These are phyloP conservation scores for Drepana falcataria DNA, from an alignment of 2,888 invertebrate genomes.

Conservation along the genomic window DNA sequence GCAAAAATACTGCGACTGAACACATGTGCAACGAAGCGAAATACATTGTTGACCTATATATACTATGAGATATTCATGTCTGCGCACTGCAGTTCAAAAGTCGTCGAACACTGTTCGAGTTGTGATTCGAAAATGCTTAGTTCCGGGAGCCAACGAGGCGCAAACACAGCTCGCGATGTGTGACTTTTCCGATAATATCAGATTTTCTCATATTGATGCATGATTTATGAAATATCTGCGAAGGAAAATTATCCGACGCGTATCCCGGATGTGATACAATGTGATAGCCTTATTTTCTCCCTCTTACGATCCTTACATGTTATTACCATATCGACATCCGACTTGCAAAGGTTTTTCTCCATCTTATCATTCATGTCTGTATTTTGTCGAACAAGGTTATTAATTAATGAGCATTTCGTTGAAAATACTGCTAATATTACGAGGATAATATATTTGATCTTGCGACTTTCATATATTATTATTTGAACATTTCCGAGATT, in stretches of 20 bases:
- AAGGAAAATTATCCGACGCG: conserved; percentile 53
- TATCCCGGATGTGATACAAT: conserved; percentile 53
- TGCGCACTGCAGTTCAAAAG: neutral
- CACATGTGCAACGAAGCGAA: neutral
- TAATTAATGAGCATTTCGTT: neutral
- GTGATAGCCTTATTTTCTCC: conserved; percentile 56
- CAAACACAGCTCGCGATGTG: conserved; percentile 19
- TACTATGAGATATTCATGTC: too few relatives aligned
- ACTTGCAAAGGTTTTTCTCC: conserved; percentile 32
- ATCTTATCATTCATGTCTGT: conserved; percentile 7
- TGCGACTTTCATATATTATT: neutral
- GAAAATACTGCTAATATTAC: neutral
- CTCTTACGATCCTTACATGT: conserved; percentile 52
- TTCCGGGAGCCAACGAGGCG: conserved; percentile 18
- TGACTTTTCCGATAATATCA: conserved; percentile 26
- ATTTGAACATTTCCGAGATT: too few relatives aligned
- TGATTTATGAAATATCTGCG: conserved; percentile 53
- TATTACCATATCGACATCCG: conserved; percentile 54
- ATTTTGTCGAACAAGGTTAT: neutral
- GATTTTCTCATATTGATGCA: conserved; percentile 48
- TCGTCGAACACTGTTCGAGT: neutral
- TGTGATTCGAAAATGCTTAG: conserved; percentile 3
- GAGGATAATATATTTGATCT: neutral
- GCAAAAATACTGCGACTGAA: neutral
- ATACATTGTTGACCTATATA: neutral